Base-by-base conservation (phyloP, 1,140 invertebrate species). In the Latrodectus geometricus region DNA sequence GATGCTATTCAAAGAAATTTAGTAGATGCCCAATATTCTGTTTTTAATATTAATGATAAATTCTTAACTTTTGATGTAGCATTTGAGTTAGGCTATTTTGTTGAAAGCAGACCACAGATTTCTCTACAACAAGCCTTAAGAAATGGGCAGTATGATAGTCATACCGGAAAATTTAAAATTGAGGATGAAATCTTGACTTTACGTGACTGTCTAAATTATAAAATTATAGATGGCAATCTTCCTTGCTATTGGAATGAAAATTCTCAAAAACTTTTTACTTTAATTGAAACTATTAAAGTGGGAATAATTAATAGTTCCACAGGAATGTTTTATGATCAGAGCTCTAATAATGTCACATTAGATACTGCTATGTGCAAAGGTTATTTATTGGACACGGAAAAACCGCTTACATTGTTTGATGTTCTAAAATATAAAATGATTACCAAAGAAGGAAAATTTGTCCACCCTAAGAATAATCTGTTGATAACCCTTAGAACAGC, bases 111-210 rank as follows among this genome's bases (percentile, higher is more conserved):
- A 91, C 94, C 95, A 4, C 93, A 95, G 0, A 93, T 97, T n/a
- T 96, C 96, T 9, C 90, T 98, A 52, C 96, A 97, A 90, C 92
- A 95, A 90, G 95, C 95, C 1, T 94, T 97, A 72, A 95, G 97
- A 90, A 95, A 96, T 91, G 96, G 96, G 4, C 91, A 96, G 0
- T 97, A 97, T 90, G 94, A 96, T 89, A 95, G 95, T 78, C 92
- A 92, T 78, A 94, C 93, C 0, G 96, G 96, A n/a, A 95, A 95
- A 92, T 93, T 98, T 35, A 93, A 93, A 23, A 96, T 97, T 92
- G 96, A 96, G 14, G 93, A 93, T 52, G 95, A 94, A 3, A 94
- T 94, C 35, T 93, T 95, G 81, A 96, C 95, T 20, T 90, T 98
- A 14, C 94, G 96, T 88, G 96, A 97, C 91, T 94, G 96, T 8